phyloP scores from a whole-genome alignment of 2,888 invertebrate species.

The Euclidia mi region DNA sequence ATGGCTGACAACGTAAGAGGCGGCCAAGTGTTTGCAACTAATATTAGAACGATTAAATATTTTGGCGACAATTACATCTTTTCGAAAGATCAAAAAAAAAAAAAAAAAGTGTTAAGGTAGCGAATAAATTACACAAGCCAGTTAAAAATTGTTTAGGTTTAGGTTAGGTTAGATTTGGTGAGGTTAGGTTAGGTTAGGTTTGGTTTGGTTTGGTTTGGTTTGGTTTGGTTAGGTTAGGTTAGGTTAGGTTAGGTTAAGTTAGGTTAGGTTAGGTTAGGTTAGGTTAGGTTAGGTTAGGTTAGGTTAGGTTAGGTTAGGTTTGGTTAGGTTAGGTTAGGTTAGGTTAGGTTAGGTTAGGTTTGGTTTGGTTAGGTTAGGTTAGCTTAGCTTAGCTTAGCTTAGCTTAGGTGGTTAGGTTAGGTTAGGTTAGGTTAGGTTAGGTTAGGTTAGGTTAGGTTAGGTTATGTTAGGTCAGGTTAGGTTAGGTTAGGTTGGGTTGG shows the following conservation, averaged over 20 bases:
- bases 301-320: conserved; percentile 27
- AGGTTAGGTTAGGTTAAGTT: conserved; percentile 35
- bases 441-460: conserved; percentile 27
- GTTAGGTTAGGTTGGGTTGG: conserved; percentile 25
- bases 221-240: conserved; percentile 33
- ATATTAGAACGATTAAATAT: too few relatives aligned
- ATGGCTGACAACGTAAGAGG: too few relatives aligned
- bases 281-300: conserved; percentile 43
- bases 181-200: conserved; percentile 34
- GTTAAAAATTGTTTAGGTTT: too few relatives aligned
- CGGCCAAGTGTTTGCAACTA: too few relatives aligned
- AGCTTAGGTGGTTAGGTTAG: too few relatives aligned
- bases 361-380: conserved; percentile 1
- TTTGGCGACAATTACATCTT: too few relatives aligned
- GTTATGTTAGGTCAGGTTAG: conserved; percentile 26
- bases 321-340: conserved; percentile 11
- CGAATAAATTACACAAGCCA: too few relatives aligned
- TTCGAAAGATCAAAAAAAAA: too few relatives aligned
- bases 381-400: neutral
- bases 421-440: conserved; percentile 28
- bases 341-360: conserved; percentile 12
- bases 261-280: conserved; percentile 38
- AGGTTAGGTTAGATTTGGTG: too few relatives aligned
- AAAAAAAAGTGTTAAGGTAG: too few relatives aligned
- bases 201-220: conserved; percentile 34